phyloP scores from a whole-genome alignment of 2,113 vertebrate genomes.

The Limnothrissa miodon region DNA sequence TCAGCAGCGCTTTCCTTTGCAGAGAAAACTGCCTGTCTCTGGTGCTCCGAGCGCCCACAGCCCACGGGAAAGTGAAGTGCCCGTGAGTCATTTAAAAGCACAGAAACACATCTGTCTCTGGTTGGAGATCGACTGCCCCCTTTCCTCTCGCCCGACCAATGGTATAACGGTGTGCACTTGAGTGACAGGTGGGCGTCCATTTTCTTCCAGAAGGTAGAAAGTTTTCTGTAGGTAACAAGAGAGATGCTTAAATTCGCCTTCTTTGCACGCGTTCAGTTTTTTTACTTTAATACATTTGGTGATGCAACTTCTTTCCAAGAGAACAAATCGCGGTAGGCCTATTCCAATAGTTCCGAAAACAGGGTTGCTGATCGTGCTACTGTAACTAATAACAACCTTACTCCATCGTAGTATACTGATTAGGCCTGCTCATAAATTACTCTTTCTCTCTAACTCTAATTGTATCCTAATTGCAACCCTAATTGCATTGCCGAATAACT shows the following conservation, averaged over 20 bases:
- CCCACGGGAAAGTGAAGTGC: slow-evolving; percentile 43
- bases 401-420: too few relatives aligned
- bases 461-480: too few relatives aligned
- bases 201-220: slow-evolving; percentile 17
- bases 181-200: slow-evolving; percentile 48
- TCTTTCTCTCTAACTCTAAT: too few relatives aligned
- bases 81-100: slow-evolving; percentile 43
- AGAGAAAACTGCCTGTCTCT: slow-evolving; percentile 15
- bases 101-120: slow-evolving; percentile 63
- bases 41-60: slow-evolving; percentile 44
- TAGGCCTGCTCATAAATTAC: too few relatives aligned
- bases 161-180: slow-evolving; percentile 40
- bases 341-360: too few relatives aligned
- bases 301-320: too few relatives aligned
- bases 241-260: neutral
- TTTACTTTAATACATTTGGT: neutral
- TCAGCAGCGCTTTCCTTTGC: slow-evolving; percentile 17
- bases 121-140: slow-evolving; percentile 39
- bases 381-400: too few relatives aligned
- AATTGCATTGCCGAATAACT: too few relatives aligned
- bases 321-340: too few relatives aligned
- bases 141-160: slow-evolving; percentile 51
- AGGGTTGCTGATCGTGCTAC: too few relatives aligned
- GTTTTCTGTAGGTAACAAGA: slow-evolving; percentile 5
- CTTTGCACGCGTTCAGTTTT: neutral